A percentile compares a stretch with the other conserved stretches of the same genome.
Evolutionary conservation across 2,797 vertebrate species (phyloP).

Genomic region (Numenius phaeopus): DNA sequence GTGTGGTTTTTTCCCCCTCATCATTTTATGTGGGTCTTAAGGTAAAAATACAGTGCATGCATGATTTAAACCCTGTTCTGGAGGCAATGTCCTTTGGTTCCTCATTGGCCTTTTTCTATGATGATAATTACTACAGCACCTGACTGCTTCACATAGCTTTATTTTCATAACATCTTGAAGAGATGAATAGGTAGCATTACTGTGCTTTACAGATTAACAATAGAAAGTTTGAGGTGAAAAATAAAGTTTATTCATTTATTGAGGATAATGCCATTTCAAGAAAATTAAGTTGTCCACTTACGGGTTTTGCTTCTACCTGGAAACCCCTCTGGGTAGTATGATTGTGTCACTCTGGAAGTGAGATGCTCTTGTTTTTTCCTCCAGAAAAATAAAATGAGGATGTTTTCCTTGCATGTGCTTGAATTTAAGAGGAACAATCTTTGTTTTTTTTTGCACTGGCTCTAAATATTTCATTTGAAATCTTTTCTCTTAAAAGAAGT

Average conservation of each 20-base stretch:
- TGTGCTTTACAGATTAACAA: background rate
- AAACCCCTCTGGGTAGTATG: background rate
- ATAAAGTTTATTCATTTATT: background rate
- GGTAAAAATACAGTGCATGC: background rate
- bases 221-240: background rate
- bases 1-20: background rate
- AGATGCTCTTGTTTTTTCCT: background rate
- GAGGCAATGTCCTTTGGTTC: background rate
- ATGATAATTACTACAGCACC: slow-evolving; percentile 32
- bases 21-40: background rate
- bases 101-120: background rate
- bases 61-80: slow-evolving; percentile 2
- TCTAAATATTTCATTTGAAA: background rate
- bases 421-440: background rate
- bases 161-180: background rate
- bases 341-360: background rate
- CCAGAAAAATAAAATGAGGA: background rate
- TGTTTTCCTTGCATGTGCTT: background rate
- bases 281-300: background rate
- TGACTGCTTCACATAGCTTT: background rate
- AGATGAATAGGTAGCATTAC: background rate
- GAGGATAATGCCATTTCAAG: background rate
- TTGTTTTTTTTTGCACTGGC: background rate
- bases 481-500: background rate
- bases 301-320: background rate